A percentile compares a stretch with the other conserved stretches of the same genome.
phyloP scores from a whole-genome alignment of 2,797 vertebrate species.

The Dromococcyx pavoninus region DNA sequence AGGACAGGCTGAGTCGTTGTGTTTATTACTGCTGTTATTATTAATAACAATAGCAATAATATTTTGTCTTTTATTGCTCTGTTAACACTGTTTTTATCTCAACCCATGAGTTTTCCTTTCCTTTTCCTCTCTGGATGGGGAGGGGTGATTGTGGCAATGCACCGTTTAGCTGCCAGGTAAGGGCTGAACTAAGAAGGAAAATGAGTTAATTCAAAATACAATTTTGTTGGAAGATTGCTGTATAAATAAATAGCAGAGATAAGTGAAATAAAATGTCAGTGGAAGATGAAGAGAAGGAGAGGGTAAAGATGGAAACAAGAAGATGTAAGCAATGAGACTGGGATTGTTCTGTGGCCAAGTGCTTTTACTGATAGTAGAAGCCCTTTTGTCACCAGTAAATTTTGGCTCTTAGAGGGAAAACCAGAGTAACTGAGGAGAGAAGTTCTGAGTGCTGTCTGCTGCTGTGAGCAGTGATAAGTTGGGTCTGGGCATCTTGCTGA shows the following conservation, averaged over 20 bases:
- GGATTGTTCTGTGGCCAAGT: not conserved
- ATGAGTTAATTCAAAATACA: slow-evolving; percentile 1
- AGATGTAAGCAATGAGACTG: not conserved
- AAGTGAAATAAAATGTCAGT: not conserved
- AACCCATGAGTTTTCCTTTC: too few relatives aligned
- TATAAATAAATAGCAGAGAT: slow-evolving; percentile 29
- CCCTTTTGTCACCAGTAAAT: not conserved
- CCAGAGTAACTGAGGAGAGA: not conserved
- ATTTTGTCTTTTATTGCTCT: too few relatives aligned
- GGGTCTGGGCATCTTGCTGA: not conserved
- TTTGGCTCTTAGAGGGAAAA: not conserved
- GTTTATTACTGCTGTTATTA: too few relatives aligned
- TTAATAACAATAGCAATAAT: too few relatives aligned
- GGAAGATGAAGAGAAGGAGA: not conserved
- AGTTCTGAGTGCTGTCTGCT: not conserved
- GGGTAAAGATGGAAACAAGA: not conserved
- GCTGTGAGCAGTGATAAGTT: not conserved
- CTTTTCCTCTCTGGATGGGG: too few relatives aligned
- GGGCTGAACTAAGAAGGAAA: not conserved
- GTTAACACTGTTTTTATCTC: too few relatives aligned
- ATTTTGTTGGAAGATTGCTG: not conserved
- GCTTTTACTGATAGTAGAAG: not conserved
- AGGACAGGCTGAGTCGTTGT: too few relatives aligned
- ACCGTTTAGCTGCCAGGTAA: too few relatives aligned
- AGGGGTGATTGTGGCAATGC: too few relatives aligned